Evolutionary conservation across 2,113 vertebrate genomes (phyloP), one percentile per base, ranked within the genome.

Genomic region (Capreolus pygargus): DNA sequence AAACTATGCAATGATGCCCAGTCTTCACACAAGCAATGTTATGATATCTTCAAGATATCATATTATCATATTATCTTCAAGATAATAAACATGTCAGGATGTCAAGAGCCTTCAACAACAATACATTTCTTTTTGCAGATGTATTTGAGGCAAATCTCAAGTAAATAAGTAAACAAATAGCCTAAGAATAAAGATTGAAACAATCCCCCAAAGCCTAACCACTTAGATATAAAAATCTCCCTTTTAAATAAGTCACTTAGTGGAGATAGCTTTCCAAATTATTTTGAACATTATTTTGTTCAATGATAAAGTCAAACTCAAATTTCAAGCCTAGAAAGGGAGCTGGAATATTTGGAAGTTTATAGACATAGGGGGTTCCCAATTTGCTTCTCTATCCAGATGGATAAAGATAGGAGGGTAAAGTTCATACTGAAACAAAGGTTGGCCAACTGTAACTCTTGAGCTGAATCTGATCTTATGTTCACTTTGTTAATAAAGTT

Each of bases 281-380:
- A 70, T 13, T 70, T 70, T 23, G 19, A 64, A 55, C 6, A 36
- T 84, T 54, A 91, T 81, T 96, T 92, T 93, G 9, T 33, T 96
- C 25, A 8, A 16, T 57, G 33, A 67, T 70, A 39, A 89, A 76
- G 57, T 92, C 7, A 47, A 60, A 89, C 33, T 91, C 50, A 89
- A 55, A 87, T 81, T 55, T 36, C 50, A 52, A 95, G 12, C 19
- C 13, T 36, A 5, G 27, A 23, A 55, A 39, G 7, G 0, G 6
- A 70, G 19, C 54, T 92, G 70, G 33, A 33, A n/a, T 86, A 27
- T 92, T 54, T 60, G 39, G 10, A 96, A 33, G 15, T 88, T 82
- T 52, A 74, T 4, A 45, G 27, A 60, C 27, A 45, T 25, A 2
- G 21, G 7, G 54, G 50, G 7, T 76, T 70, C 47, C 33, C 15